phyloP scores from a whole-genome alignment of 2,888 invertebrate genomes.

The Matsumyia berberina region DNA sequence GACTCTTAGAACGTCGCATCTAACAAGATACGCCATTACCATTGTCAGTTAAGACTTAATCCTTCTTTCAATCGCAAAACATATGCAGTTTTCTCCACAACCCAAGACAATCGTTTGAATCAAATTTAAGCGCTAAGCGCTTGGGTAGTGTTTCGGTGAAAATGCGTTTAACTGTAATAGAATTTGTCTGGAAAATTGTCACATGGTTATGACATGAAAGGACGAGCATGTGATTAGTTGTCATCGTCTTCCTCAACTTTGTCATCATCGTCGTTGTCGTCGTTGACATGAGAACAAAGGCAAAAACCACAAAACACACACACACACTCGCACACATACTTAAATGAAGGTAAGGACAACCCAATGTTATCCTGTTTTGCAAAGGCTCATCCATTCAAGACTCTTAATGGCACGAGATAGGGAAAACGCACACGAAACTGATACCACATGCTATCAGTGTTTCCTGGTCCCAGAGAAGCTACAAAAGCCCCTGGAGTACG shows the following conservation, averaged over 20 bases:
- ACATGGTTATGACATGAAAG: constrained; percentile 69
- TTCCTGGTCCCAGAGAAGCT: constrained; percentile 34
- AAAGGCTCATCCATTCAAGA: constrained; percentile 44
- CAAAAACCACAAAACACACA: constrained; percentile 45
- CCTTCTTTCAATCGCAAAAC: constrained; percentile 54
- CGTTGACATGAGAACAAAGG: constrained; percentile 56
- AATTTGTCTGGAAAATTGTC: constrained; percentile 71
- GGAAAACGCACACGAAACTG: constrained; percentile 55
- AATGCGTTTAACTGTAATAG: constrained; percentile 72
- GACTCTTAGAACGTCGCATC: background rate
- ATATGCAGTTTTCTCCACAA: constrained; percentile 45
- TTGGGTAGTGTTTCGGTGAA: constrained; percentile 30
- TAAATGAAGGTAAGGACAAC: no score
- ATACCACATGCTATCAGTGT: constrained; percentile 64
- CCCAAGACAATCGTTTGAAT: constrained; percentile 41
- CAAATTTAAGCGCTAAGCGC: constrained; percentile 29
- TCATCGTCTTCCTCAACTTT: constrained; percentile 45
- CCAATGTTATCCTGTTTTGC: constrained; percentile 51
- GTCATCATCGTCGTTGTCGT: constrained; percentile 32
- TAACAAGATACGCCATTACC: background rate
- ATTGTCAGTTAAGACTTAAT: constrained; percentile 41
- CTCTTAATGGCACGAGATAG: constrained; percentile 13
- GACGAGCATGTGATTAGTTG: constrained; percentile 71
- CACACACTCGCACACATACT: no score
- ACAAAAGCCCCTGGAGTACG: constrained; percentile 44